Evolutionary conservation across 92 coral and sea anemone species (phyloP).

Genomic region (Bergia sp.): DNA sequence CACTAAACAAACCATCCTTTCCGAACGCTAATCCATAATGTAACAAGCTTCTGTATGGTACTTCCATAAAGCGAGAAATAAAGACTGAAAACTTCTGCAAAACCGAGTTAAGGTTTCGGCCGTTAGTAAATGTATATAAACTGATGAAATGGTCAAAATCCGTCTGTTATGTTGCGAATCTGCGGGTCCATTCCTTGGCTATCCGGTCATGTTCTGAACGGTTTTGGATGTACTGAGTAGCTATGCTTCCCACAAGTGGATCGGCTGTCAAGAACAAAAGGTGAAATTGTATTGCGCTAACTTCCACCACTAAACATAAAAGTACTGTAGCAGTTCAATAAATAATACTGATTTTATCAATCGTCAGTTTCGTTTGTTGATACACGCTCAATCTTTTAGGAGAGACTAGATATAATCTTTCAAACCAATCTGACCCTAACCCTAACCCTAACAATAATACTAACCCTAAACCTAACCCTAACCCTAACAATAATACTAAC

Average conservation of each 20-base stretch:
- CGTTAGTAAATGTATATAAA: neutral
- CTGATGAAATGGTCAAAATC: neutral
- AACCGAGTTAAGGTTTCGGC: neutral
- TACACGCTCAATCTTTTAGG: no score
- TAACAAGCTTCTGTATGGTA: neutral
- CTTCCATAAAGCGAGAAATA: neutral
- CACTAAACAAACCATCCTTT: no score
- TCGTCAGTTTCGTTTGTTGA: no score
- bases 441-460: no score
- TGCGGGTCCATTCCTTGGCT: constrained; percentile 63
- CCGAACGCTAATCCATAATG: no score
- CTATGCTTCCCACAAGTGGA: constrained; percentile 67
- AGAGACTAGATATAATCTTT: no score
- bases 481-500: no score
- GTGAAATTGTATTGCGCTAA: neutral
- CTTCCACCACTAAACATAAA: neutral
- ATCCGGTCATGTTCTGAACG: constrained; percentile 63
- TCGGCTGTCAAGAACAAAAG: constrained; percentile 42
- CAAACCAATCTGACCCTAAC: no score
- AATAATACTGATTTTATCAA: no score
- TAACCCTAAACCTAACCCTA: no score
- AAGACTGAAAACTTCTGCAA: neutral
- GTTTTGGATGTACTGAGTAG: constrained; percentile 59
- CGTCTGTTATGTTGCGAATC: constrained; percentile 54
- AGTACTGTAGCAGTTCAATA: no score